Evolutionary conservation across 2,797 vertebrate species (phyloP), one percentile per base, ranked within the genome.

Genomic region (Bovichtus variegatus): DNA sequence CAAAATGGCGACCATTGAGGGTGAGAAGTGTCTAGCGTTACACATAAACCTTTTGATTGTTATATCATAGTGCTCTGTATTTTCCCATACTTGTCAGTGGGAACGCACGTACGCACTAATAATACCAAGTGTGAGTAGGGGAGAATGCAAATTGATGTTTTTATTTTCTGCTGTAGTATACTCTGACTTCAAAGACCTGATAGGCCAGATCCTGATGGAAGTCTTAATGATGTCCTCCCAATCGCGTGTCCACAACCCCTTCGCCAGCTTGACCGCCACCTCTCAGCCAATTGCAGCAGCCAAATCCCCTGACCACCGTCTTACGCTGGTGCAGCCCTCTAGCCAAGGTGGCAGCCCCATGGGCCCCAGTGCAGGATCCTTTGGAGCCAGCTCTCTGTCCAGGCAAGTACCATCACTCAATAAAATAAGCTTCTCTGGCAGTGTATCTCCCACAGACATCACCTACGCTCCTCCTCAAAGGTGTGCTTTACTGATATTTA

Each of bases 131-230:
- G n/a, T n/a, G n/a, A n/a, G n/a, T n/a, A n/a, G n/a, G n/a, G n/a
- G 27, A 27, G 27, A 27, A 27, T 27, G 27, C 27, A 27, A 27
- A 27, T 27, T 27, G 27, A 27, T n/a, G 34, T 8, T 18, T 41
- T 43, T 21, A 40, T 13, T 1, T 23, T 65, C 53, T 78, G 18
- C 18, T 43, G n/a, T 44, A 99, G 98, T 98, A 76, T 99, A 96
- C 92, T 97, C 97, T 67, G 97, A 98, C 93, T 99, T 98, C 87
- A 99, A 99, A 95, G 98, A 99, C 94, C 94, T 99, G 88, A 99
- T 99, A 0, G 96, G 98, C 71, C 98, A 99, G 96, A 98, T 99
- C 89, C 93, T 99, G 91, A 98, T 99, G 98, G 98, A 99, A 94
- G 98, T 99, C 83, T 95, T 99, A 88, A 98, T 99, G 97, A 98